Base-by-base conservation (phyloP, 2,113 vertebrate genomes). In the Pongo abelii region DNA sequence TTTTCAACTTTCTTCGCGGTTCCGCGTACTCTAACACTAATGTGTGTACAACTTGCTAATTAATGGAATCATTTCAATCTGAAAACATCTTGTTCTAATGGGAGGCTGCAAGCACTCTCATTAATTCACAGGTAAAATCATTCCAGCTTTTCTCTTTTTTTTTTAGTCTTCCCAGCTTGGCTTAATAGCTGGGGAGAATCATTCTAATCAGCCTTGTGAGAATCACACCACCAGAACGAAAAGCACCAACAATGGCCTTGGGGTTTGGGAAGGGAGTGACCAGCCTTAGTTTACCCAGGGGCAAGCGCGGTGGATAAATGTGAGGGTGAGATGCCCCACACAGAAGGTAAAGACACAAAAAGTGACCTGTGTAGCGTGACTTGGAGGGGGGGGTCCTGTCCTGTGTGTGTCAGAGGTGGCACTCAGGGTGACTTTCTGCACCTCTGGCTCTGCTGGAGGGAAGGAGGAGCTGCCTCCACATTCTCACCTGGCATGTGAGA, bases 81-180 rank as follows among this genome's bases (percentile, higher is more conserved):
- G 87, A 96, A 98, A 97, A 0, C 92, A 97, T 93, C 89, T 85
- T 96, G 83, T 95, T 95, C 95, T 98, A 89, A 84, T 32, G 8
- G 94, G 50, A 72, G n/a, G 0, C 83, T 96, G 87, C 89, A 67
- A 97, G 83, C 80, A 64, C 85, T 88, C 40, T 23, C 78, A 75
- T 95, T 98, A 91, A 4, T 96, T 96, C 90, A 20, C 89, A 96
- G 64, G 88, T 98, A 94, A 91, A 88, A 91, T 96, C 84, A 84
- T 88, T 92, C 97, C 83, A 87, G 30, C 70, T 70, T 90, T 96
- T 80, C 67, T 97, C 57, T 64, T 92, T 93, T 88, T 55, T 38
- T 94, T 81, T 96, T 46, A 22, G 38, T 84, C 96, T 93, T 86
- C 80, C 94, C 43, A 89, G 84, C 81, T 17, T 92, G 40, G 27